phyloP scores from a whole-genome alignment of 2,888 invertebrate species.

The Caenorhabditis drosophilae region DNA sequence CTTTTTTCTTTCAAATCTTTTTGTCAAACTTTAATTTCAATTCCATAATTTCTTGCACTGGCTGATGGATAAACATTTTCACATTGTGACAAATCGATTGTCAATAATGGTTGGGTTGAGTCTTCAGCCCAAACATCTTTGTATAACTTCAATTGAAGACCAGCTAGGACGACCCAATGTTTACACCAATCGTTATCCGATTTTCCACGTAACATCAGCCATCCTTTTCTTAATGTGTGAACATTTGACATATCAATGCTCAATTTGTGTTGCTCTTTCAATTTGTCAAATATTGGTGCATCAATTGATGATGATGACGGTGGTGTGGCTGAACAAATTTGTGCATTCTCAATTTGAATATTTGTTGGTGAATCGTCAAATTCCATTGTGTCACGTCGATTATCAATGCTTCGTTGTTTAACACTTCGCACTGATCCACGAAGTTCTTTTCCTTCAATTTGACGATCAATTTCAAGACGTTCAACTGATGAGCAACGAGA shows the following conservation, averaged over 20 bases:
- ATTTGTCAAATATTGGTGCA: background rate
- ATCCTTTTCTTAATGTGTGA: constrained; percentile 68
- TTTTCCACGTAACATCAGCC: constrained; percentile 67
- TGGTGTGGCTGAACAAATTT: constrained; percentile 5
- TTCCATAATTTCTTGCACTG: constrained; percentile 65
- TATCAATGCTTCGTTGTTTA: constrained; percentile 20
- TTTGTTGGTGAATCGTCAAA: background rate
- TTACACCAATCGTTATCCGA: constrained; percentile 66
- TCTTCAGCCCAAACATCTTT: constrained; percentile 69
- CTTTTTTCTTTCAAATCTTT: background rate
- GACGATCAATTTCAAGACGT: constrained; percentile 33
- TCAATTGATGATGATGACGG: constrained; percentile 4
- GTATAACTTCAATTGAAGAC: constrained; percentile 63
- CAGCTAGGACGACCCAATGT: constrained; percentile 68
- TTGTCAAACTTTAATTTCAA: constrained; percentile 62
- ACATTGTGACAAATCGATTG: constrained; percentile 65
- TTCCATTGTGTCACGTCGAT: constrained; percentile 6
- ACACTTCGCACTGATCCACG: constrained; percentile 49
- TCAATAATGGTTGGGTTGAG: constrained; percentile 56
- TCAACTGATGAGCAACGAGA: constrained; percentile 40
- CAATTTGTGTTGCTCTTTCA: constrained; percentile 28
- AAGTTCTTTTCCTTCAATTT: constrained; percentile 31
- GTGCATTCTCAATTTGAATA: constrained; percentile 21
- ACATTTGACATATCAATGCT: constrained; percentile 61
- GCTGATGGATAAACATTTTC: constrained; percentile 67